Conservation (phyloP, 2,888 invertebrate genomes). For the Pseudeuparius sepicola region DNA sequence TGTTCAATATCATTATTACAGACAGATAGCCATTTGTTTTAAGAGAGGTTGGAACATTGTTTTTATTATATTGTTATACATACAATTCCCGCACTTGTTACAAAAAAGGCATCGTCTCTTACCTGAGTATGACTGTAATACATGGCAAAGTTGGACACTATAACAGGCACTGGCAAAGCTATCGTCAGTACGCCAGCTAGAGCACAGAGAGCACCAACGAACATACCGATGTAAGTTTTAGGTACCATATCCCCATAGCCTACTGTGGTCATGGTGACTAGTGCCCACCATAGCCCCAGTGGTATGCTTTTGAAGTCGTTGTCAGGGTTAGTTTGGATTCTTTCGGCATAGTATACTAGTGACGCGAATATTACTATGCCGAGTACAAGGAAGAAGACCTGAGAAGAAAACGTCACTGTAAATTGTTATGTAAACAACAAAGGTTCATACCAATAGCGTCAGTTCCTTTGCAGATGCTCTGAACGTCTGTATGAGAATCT, state of each 20-base stretch:
- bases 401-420: no score
- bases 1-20: no score
- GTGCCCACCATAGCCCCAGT: slow-evolving; percentile 83
- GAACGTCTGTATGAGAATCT: slow-evolving; percentile 97
- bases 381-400: slow-evolving; percentile 68
- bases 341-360: slow-evolving; percentile 95
- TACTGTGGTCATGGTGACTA: slow-evolving; percentile 98
- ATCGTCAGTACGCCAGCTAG: slow-evolving; percentile 97
- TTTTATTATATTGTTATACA: no score
- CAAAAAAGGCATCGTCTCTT: no score
- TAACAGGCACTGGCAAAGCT: slow-evolving; percentile 97
- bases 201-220: slow-evolving; percentile 95
- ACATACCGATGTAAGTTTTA: slow-evolving; percentile 97
- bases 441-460: slow-evolving; percentile 79
- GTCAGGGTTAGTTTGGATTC: slow-evolving; percentile 81
- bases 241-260: slow-evolving; percentile 99
- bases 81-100: no score
- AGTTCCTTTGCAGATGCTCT: slow-evolving; percentile 95
- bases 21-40: no score
- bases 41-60: no score
- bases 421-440: no score
- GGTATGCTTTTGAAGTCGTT: slow-evolving; percentile 99
- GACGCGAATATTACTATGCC: slow-evolving; percentile 98
- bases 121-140: slow-evolving; percentile 82
- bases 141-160: slow-evolving; percentile 98